Base-by-base conservation (phyloP, 1,140 invertebrate genomes). In the Plodia interpunctella region DNA sequence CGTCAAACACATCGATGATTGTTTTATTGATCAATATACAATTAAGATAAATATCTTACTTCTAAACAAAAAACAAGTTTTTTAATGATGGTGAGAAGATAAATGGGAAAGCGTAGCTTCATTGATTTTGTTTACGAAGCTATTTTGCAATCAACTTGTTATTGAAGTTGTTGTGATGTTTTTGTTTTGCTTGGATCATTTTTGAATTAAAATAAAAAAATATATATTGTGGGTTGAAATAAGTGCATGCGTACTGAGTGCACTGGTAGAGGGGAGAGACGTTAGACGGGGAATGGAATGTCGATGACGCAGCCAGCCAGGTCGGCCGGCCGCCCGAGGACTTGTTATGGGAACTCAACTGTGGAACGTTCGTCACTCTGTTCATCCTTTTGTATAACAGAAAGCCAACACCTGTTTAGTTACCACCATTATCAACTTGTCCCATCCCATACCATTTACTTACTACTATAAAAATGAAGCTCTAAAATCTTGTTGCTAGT, bases 211-310 rank as follows among this genome's bases (percentile, higher is more conserved):
- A 81, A 82, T 82, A 85, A 80, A 15, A 44, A 80, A 81, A 83
- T 80, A 83, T 78, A 78, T 77, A 86, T 86, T 83, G 66, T 72
- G 69, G 62, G 53, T 51, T 20, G 49, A 68, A 62, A 67, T 68
- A 65, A 70, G 80, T 85, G 76, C 85, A 84, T 83, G 81, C 86
- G 83, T 77, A 88, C 83, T 84, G 75, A 85, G 71, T 70, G 76
- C 74, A 72, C 65, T 61, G 51, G 62, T 67, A 62, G 70, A 60
- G 70, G 61, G 57, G 50, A 17, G 44, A 19, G 57, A 65, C 50
- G 65, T 63, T 60, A 72, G 60, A 62, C 54, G 66, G 68, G 66
- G 63, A 81, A 78, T 78, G 86, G 83, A 86, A 87, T 88, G 81
- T 80, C 70, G 80, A 83, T 83, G 85, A 86, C 81, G 83, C 80